Conservation (phyloP, 1,140 invertebrate genomes). For the Drosophila sulfurigaster region DNA sequence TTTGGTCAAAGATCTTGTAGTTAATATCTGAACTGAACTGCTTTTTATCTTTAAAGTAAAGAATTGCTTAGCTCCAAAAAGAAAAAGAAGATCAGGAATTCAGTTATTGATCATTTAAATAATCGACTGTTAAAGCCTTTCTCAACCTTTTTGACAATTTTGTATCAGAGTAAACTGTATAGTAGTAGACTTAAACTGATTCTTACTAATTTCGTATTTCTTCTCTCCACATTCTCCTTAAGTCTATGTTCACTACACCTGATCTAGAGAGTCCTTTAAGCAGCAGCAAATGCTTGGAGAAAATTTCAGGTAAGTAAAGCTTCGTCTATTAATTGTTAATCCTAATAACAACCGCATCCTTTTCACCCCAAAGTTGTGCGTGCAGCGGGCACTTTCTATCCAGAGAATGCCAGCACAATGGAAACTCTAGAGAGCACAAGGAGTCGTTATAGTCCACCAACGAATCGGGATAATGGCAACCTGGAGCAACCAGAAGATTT, state of each 20-base stretch:
- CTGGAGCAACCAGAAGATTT: slow-evolving; percentile 67
- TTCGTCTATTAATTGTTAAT: neutral
- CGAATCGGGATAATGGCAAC: neutral
- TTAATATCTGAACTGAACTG: no score
- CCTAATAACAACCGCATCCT: neutral
- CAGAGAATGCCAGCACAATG: slow-evolving; percentile 57
- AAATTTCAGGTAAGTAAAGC: slow-evolving; percentile 47
- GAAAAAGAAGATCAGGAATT: no score
- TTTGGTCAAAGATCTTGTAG: rapidly evolving
- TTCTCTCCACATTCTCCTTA: neutral
- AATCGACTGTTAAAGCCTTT: no score
- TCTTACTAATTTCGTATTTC: neutral
- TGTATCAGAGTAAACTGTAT: no score
- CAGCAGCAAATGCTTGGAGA: slow-evolving; percentile 35
- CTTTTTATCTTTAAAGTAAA: no score
- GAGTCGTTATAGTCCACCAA: neutral
- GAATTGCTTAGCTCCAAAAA: no score
- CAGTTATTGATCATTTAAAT: no score
- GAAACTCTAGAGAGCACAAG: slow-evolving; percentile 7
- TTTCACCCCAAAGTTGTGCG: slow-evolving; percentile 75
- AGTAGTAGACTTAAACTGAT: no score
- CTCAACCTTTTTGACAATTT: no score
- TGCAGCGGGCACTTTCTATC: slow-evolving; percentile 84
- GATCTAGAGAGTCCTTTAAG: neutral
- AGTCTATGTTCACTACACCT: slow-evolving; percentile 22